A percentile compares a stretch with the other conserved stretches of the same genome.
phyloP scores from a whole-genome alignment of 2,888 invertebrate species.

The Panopea generosa region DNA sequence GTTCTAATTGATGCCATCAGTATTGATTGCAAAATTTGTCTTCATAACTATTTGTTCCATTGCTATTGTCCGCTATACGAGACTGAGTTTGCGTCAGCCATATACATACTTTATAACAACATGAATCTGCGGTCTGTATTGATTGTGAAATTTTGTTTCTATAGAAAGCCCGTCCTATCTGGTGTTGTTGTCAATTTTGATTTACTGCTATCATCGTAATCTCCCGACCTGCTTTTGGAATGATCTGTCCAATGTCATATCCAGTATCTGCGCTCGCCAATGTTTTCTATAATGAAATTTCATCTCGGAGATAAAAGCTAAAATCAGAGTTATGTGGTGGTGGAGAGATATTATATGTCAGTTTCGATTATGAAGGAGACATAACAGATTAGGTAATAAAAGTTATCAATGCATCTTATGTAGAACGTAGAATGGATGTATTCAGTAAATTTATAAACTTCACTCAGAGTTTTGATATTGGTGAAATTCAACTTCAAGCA shows the following conservation, averaged over 20 bases:
- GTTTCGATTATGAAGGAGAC: conserved; percentile 36
- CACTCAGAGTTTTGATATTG: too few relatives aligned
- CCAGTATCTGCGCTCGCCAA: conserved; percentile 26
- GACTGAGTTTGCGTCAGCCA: too few relatives aligned
- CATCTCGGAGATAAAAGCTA: conserved; percentile 51
- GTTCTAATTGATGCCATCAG: too few relatives aligned
- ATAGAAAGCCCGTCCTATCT: conserved; percentile 19
- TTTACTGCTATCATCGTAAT: conserved; percentile 34
- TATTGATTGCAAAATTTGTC: too few relatives aligned
- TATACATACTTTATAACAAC: too few relatives aligned
- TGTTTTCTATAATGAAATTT: conserved; percentile 55
- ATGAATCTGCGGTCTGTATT: too few relatives aligned
- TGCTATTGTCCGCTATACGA: too few relatives aligned
- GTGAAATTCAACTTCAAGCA: too few relatives aligned
- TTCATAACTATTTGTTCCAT: too few relatives aligned
- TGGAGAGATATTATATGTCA: conserved; percentile 39
- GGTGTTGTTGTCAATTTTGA: conserved; percentile 40
- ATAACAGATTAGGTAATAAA: conserved; percentile 35
- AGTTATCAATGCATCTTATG: conserved; percentile 21
- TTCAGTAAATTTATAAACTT: too few relatives aligned
- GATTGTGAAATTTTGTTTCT: background rate
- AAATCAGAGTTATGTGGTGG: conserved; percentile 35
- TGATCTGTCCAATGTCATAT: conserved; percentile 39
- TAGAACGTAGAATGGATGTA: background rate
- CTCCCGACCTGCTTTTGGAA: conserved; percentile 15